These are phyloP conservation scores for Siniperca undulata DNA, from an alignment of 2,797 vertebrate genomes.

Conservation along the genomic window DNA sequence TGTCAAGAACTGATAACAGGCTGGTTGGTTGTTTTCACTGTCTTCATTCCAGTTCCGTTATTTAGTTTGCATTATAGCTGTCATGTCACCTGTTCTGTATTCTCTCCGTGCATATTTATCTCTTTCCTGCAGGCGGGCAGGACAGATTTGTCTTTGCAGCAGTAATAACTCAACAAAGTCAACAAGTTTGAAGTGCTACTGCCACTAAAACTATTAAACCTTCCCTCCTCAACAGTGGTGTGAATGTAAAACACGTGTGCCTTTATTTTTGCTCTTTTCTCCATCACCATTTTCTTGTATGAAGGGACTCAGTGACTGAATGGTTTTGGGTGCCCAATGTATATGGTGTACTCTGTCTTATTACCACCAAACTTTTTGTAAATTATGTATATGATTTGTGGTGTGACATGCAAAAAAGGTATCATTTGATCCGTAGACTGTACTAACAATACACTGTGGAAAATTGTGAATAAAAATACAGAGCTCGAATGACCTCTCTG, in stretches of 20 bases:
- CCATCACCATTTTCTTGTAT: neutral
- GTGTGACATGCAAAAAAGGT: neutral
- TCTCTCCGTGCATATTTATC: conserved; percentile 18
- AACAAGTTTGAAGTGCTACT: neutral
- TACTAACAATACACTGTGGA: conserved; percentile 6
- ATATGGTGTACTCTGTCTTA: neutral
- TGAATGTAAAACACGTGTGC: neutral
- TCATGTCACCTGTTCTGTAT: conserved; percentile 12
- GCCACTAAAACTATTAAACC: conserved; percentile 7
- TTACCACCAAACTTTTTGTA: neutral
- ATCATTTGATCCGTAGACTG: conserved; percentile 3
- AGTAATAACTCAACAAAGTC: conserved; percentile 7
- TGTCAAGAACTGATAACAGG: conserved; percentile 6
- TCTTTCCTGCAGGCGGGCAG: neutral
- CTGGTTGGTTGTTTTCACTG: neutral
- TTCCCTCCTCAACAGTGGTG: neutral
- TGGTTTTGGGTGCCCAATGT: neutral
- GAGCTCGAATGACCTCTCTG: neutral
- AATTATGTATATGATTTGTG: neutral
- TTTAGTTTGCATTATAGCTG: conserved; percentile 1
- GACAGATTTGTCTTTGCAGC: conserved; percentile 9
- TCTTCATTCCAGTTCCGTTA: neutral
- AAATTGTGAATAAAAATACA: conserved; percentile 41
- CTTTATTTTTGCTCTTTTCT: conserved; percentile 4
- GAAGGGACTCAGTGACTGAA: neutral